Evolutionary conservation across 2,113 vertebrate genomes (phyloP).

Genomic region (Procavia capensis): DNA sequence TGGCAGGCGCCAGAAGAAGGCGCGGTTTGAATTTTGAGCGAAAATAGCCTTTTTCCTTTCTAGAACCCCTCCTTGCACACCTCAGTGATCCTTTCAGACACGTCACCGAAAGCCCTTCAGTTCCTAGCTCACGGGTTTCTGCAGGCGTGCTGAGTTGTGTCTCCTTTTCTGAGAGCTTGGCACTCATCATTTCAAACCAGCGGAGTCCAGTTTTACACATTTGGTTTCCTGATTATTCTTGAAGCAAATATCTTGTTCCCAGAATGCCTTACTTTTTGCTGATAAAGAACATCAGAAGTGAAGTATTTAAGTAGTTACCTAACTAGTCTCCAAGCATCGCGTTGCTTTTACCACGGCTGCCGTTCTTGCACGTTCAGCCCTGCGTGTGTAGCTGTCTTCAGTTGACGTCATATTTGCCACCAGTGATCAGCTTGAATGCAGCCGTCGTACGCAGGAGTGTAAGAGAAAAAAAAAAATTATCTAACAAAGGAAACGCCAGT

Average conservation of each 20-base stretch:
- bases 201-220: neutral
- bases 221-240: neutral
- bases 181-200: neutral
- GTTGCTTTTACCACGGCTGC: no score
- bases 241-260: neutral
- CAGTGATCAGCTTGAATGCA: no score
- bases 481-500: neutral
- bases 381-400: neutral
- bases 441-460: fast-evolving
- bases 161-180: neutral
- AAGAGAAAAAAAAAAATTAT: no score
- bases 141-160: neutral
- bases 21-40: neutral
- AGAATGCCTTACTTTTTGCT: neutral
- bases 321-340: neutral
- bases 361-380: fast-evolving
- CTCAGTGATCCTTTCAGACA: neutral
- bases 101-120: neutral
- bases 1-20: neutral
- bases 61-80: neutral
- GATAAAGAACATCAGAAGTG: neutral
- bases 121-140: no score
- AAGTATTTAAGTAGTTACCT: neutral
- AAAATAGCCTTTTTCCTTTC: neutral
- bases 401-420: fast-evolving